These are phyloP conservation scores for Epinotia bilunana DNA, from an alignment of 2,888 invertebrate genomes.

Conservation along the genomic window DNA sequence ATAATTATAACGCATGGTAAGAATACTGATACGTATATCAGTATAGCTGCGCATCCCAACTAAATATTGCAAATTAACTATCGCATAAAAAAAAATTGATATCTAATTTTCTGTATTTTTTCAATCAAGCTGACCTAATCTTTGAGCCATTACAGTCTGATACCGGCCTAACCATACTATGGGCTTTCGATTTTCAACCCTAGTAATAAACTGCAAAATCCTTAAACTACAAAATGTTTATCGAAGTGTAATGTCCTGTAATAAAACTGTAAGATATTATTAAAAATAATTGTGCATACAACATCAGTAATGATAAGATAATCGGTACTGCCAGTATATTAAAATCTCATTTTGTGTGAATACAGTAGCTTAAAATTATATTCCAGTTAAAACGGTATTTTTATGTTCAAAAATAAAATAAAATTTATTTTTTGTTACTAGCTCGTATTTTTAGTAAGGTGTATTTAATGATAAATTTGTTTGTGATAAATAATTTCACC, in stretches of 20 bases:
- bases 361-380: neutral
- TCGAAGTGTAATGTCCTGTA: neutral
- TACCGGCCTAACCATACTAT: neutral
- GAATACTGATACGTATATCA: no score
- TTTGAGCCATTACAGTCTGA: neutral
- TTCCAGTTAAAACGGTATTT: neutral
- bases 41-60: no score
- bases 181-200: neutral
- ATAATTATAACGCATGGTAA: neutral
- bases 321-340: slow-evolving; percentile 17
- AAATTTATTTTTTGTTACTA: neutral
- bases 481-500: slow-evolving; percentile 4
- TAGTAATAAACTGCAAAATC: neutral
- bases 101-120: no score
- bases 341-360: neutral
- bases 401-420: neutral
- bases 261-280: neutral
- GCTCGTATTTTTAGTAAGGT: neutral
- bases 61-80: no score
- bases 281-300: neutral
- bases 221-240: neutral
- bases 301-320: slow-evolving; percentile 1
- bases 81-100: no score
- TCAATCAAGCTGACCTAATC: neutral
- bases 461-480: neutral